Percentiles rank a stretch among this genome's conserved stretches.
These are phyloP conservation scores for Corapipo altera DNA, from an alignment of 2,113 vertebrate genomes.

Conservation along the genomic window DNA sequence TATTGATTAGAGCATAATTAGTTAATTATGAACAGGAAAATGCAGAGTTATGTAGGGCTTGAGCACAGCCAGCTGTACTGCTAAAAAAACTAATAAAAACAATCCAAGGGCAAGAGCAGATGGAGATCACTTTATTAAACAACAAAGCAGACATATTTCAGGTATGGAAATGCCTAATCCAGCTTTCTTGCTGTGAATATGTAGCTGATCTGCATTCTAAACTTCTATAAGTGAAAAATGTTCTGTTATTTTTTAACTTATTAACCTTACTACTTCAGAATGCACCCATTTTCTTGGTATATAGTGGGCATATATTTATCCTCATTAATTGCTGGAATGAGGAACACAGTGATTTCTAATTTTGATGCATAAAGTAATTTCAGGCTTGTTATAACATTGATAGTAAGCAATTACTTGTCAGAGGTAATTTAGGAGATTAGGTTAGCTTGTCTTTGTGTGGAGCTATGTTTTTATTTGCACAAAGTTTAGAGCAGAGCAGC, in stretches of 20 bases:
- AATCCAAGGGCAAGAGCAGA: constrained; percentile 73
- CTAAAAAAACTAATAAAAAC: constrained; percentile 48
- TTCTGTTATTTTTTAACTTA: background rate
- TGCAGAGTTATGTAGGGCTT: constrained; percentile 58
- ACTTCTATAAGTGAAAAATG: background rate
- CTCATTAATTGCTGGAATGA: background rate
- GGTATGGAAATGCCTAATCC: constrained; percentile 38
- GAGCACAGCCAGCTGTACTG: constrained; percentile 64
- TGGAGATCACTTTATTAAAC: constrained; percentile 67
- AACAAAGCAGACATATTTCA: constrained; percentile 42
- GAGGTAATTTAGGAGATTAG: constrained; percentile 12
- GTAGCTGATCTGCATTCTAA: constrained; percentile 9
- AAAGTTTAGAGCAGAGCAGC: background rate
- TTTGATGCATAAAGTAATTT: constrained; percentile 38
- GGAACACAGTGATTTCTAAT: background rate
- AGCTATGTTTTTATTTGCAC: background rate
- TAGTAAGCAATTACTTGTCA: constrained; percentile 28
- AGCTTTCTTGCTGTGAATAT: constrained; percentile 5
- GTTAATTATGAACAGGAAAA: constrained; percentile 79
- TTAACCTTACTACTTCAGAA: background rate
- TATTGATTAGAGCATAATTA: constrained; percentile 88
- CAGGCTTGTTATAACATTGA: constrained; percentile 5
- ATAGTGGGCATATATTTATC: background rate
- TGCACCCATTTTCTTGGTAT: background rate
- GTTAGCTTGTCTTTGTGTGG: background rate